phyloP scores from a whole-genome alignment of 2,888 invertebrate genomes.

The Pterostichus madidus region DNA sequence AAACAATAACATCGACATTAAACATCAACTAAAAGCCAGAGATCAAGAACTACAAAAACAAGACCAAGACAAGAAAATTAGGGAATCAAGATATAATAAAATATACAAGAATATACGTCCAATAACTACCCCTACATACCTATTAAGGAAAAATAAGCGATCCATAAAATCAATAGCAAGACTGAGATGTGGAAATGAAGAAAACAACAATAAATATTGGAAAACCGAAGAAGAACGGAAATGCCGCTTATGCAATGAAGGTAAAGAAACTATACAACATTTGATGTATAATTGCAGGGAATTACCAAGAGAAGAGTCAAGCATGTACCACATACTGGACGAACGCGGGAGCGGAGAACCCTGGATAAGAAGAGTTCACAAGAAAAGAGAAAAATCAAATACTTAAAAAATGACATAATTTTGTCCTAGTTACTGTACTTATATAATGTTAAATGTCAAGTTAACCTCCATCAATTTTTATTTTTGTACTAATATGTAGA shows the following conservation, averaged over 20 bases:
- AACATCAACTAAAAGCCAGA: not conserved
- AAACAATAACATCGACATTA: not conserved
- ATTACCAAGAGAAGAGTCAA: not conserved
- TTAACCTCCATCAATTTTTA: too few relatives aligned
- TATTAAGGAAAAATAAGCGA: not conserved
- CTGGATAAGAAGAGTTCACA: too few relatives aligned
- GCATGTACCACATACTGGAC: not conserved
- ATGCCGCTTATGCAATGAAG: not conserved
- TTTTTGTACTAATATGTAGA: too few relatives aligned
- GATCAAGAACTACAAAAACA: not conserved
- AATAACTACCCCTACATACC: not conserved
- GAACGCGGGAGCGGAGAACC: not conserved
- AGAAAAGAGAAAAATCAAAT: not conserved
- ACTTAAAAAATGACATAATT: too few relatives aligned
- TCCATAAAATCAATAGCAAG: not conserved
- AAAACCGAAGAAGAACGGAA: not conserved
- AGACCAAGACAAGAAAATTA: not conserved
- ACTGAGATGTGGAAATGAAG: constrained; percentile 9
- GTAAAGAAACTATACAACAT: not conserved
- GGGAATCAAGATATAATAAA: not conserved
- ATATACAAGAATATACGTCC: not conserved
- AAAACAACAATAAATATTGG: constrained; percentile 12
- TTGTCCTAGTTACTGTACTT: too few relatives aligned
- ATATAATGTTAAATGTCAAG: too few relatives aligned
- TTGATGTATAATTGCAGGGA: not conserved